phyloP scores from a whole-genome alignment of 2,113 vertebrate genomes.

The Agapornis roseicollis region DNA sequence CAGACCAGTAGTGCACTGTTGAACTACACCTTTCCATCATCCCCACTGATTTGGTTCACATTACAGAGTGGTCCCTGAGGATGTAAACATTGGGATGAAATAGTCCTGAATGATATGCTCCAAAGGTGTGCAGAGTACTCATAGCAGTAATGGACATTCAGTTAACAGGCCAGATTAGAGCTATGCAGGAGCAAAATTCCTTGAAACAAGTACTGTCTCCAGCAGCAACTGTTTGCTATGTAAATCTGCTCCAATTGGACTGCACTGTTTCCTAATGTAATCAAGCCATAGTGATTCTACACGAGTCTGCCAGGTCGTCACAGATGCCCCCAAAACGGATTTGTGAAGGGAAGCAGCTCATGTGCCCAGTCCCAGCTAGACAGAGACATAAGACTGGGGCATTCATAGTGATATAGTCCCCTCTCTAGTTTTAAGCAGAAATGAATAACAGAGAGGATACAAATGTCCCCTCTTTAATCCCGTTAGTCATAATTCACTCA shows the following conservation, averaged over 20 bases:
- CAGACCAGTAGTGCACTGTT: background rate
- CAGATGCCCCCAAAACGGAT: background rate
- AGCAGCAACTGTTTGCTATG: background rate
- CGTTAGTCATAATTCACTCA: background rate
- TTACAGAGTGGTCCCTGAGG: background rate
- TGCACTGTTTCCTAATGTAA: background rate
- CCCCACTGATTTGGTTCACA: background rate
- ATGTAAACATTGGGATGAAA: fast-evolving
- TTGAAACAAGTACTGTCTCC: background rate
- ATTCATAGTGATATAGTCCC: background rate
- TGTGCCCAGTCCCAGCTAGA: background rate
- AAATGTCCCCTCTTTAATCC: background rate
- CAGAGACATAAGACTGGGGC: background rate
- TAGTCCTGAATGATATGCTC: background rate
- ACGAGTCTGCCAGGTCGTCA: background rate
- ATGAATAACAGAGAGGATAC: background rate
- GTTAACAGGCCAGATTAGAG: background rate
- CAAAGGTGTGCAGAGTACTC: fast-evolving
- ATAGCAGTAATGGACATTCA: background rate
- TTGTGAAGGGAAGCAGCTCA: background rate
- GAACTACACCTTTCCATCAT: background rate
- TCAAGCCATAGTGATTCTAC: background rate
- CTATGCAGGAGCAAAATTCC: background rate
- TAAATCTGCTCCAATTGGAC: background rate
- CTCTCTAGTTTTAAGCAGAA: background rate